A percentile compares a stretch with the other conserved stretches of the same genome.
These are phyloP conservation scores for Cantharis flavilabris DNA, from an alignment of 2,888 invertebrate genomes.

Conservation along the genomic window DNA sequence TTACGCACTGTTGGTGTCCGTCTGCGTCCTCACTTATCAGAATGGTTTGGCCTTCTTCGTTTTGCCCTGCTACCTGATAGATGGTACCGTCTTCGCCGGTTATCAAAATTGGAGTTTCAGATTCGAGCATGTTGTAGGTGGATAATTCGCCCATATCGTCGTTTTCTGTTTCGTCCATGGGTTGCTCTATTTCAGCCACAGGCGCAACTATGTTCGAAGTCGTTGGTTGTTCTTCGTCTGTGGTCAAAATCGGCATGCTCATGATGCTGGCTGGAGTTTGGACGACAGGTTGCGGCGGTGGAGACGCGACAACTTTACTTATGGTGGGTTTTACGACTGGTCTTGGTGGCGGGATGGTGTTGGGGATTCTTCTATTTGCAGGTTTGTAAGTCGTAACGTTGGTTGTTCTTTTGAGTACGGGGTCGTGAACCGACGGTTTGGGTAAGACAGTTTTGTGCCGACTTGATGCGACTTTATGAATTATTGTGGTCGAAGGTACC, in stretches of 20 bases:
- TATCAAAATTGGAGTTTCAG: slow-evolving; percentile 72
- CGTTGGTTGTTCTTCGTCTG: slow-evolving; percentile 48
- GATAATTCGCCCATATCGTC: slow-evolving; percentile 15
- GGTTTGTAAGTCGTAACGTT: slow-evolving; percentile 21
- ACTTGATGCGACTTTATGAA: slow-evolving; percentile 20
- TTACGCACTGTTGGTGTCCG: slow-evolving; percentile 73
- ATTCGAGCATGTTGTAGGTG: slow-evolving; percentile 42
- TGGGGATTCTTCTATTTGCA: slow-evolving; percentile 41
- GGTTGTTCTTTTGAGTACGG: slow-evolving; percentile 18
- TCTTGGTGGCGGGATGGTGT: slow-evolving; percentile 30
- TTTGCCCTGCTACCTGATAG: slow-evolving; percentile 74
- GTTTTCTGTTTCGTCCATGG: slow-evolving; percentile 6
- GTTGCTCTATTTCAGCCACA: slow-evolving; percentile 33
- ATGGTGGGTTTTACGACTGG: slow-evolving; percentile 29
- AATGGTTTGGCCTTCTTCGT: slow-evolving; percentile 76
- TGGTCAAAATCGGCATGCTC: slow-evolving; percentile 48
- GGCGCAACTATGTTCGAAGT: slow-evolving; percentile 43
- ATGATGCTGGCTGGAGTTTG: slow-evolving; percentile 42
- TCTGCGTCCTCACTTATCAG: slow-evolving; percentile 75
- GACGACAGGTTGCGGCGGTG: background rate
- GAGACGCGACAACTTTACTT: slow-evolving; percentile 27
- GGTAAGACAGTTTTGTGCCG: background rate
- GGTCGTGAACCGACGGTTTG: slow-evolving; percentile 14
- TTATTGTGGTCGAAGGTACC: slow-evolving; percentile 13
- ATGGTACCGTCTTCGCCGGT: slow-evolving; percentile 84